Conservation (phyloP, 2,113 vertebrate genomes). For the human (Homo sapiens) region GRCh38 chr19:47071001-47071500, state of each 20-base stretch:
- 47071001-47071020: accelerated
- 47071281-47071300: accelerated
- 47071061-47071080: not conserved
- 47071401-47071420: not conserved
- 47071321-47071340: not conserved
- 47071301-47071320: accelerated
- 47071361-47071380: not conserved
- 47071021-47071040: not conserved
- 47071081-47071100: accelerated
- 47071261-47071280: accelerated
- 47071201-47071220: not conserved
- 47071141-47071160: accelerated
- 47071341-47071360: not conserved
- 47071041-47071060: not conserved
- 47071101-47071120: accelerated
- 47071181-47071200: not conserved
- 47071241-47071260: not conserved
- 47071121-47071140: accelerated
- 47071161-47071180: too few relatives aligned
- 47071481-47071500: not conserved
- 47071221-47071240: not conserved
- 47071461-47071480: not conserved
- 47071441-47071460: not conserved
- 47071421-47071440: not conserved
- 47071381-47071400: not conserved